Evolutionary conservation across 2,888 invertebrate species (phyloP).

Genomic region (Silvanus unidentatus): DNA sequence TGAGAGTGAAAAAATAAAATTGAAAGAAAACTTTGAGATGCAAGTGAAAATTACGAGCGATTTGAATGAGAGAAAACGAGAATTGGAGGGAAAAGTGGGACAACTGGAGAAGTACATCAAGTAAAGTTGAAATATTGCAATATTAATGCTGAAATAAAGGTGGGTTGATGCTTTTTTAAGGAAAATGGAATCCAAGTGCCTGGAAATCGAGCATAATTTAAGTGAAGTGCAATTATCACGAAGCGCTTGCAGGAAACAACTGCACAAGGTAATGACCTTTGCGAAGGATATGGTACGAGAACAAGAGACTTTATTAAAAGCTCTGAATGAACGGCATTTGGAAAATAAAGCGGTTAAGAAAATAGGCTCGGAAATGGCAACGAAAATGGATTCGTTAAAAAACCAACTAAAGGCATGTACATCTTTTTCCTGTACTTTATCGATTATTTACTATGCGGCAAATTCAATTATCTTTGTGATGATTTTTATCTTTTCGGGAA

Average conservation of each 20-base stretch:
- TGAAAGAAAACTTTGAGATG: slow-evolving; percentile 50
- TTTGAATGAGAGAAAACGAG: slow-evolving; percentile 50
- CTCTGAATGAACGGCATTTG: slow-evolving; percentile 40
- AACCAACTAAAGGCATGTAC: slow-evolving; percentile 47
- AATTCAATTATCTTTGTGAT: too few species aligned
- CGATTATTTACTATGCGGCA: too few species aligned
- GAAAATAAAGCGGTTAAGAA: slow-evolving; percentile 44
- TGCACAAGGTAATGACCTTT: slow-evolving; percentile 50
- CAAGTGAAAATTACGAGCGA: slow-evolving; percentile 47
- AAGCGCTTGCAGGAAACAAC: slow-evolving; percentile 49
- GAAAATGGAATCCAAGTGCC: slow-evolving; percentile 45
- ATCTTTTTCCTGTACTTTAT: too few species aligned
- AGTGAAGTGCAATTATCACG: slow-evolving; percentile 49
- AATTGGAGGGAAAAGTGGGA: slow-evolving; percentile 50
- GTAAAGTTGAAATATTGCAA: slow-evolving; percentile 28
- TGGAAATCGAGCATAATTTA: slow-evolving; percentile 46
- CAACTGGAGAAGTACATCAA: slow-evolving; percentile 50
- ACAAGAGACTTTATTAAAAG: slow-evolving; percentile 48
- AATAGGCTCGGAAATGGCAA: slow-evolving; percentile 48
- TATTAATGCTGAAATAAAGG: not conserved
- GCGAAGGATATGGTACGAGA: slow-evolving; percentile 51
- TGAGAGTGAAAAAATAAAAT: slow-evolving; percentile 59
- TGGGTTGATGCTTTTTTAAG: too few species aligned
- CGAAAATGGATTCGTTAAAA: slow-evolving; percentile 48
- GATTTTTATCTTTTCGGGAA: too few species aligned